phyloP scores from a whole-genome alignment of 2,797 vertebrate species.

The Otolemur crassicaudatus region DNA sequence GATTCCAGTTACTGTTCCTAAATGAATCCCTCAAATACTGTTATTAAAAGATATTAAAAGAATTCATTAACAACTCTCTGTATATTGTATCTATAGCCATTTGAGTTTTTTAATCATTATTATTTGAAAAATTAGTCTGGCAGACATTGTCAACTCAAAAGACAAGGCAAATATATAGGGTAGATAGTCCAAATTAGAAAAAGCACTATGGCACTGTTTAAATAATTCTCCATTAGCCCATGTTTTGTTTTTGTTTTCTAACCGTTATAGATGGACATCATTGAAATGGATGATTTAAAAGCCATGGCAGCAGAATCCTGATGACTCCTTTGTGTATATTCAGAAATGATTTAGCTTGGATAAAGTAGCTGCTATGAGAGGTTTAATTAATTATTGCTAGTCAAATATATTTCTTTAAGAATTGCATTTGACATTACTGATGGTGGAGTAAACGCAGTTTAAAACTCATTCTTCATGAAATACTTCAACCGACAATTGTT shows the following conservation, averaged over 20 bases:
- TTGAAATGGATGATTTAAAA: conserved; percentile 81
- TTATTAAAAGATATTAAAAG: conserved; percentile 47
- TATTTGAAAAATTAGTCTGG: conserved; percentile 72
- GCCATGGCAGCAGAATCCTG: conserved; percentile 67
- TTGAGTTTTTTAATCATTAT: conserved; percentile 67
- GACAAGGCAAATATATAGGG: conserved; percentile 31
- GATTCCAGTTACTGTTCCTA: not conserved
- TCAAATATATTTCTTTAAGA: conserved; percentile 79
- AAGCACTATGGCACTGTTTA: conserved; percentile 67
- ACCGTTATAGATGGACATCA: conserved; percentile 77
- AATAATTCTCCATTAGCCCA: conserved; percentile 57
- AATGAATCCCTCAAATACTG: not conserved
- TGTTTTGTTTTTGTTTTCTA: conserved; percentile 76
- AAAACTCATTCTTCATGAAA: conserved; percentile 76
- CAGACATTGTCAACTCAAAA: conserved; percentile 69
- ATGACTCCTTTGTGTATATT: conserved; percentile 79
- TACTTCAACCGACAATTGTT: conserved; percentile 78
- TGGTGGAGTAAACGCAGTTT: conserved; percentile 65
- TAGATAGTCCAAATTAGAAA: conserved; percentile 47
- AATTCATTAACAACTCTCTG: conserved; percentile 70
- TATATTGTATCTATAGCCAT: conserved; percentile 41
- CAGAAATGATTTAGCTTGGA: conserved; percentile 74
- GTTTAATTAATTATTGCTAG: conserved; percentile 80
- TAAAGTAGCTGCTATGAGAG: conserved; percentile 78
- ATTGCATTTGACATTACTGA: conserved; percentile 75